Conservation (phyloP, 2,797 vertebrate species). For the Parauchenoglanis punctatus region DNA sequence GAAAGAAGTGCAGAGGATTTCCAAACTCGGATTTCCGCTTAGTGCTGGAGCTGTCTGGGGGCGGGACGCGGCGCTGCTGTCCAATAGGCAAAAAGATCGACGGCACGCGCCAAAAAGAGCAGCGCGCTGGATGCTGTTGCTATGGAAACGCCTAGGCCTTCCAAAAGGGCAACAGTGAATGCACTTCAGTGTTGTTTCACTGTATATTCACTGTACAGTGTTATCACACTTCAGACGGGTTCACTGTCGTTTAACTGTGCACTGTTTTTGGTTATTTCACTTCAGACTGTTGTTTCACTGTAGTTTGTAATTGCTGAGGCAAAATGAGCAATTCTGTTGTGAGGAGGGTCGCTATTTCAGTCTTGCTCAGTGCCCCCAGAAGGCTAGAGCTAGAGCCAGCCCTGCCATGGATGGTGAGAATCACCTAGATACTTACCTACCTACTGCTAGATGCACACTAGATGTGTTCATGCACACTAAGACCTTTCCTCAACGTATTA, state of each 20-base stretch:
- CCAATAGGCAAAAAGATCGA: slow-evolving; percentile 67
- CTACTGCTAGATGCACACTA: too few relatives aligned
- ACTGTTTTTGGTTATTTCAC: background rate
- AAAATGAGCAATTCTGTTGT: background rate
- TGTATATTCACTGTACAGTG: background rate
- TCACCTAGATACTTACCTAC: background rate
- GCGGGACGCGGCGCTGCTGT: background rate
- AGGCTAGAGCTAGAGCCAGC: background rate
- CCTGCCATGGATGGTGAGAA: background rate
- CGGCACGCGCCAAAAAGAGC: slow-evolving; percentile 69
- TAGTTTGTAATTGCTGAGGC: background rate
- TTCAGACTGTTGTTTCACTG: background rate
- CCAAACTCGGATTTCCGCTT: slow-evolving; percentile 14
- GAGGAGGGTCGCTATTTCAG: background rate
- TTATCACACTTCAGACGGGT: background rate
- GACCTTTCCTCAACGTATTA: background rate
- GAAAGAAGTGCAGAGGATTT: background rate
- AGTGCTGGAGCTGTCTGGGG: background rate
- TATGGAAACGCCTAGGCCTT: slow-evolving; percentile 71
- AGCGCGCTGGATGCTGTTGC: slow-evolving; percentile 76
- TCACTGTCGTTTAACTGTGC: background rate
- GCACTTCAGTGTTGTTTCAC: background rate
- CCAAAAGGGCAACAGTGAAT: slow-evolving; percentile 12
- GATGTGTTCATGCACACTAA: background rate
- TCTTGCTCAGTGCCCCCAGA: too few relatives aligned